Base-by-base conservation (phyloP, 2,888 invertebrate species). In the Cheilosia scutellata region DNA sequence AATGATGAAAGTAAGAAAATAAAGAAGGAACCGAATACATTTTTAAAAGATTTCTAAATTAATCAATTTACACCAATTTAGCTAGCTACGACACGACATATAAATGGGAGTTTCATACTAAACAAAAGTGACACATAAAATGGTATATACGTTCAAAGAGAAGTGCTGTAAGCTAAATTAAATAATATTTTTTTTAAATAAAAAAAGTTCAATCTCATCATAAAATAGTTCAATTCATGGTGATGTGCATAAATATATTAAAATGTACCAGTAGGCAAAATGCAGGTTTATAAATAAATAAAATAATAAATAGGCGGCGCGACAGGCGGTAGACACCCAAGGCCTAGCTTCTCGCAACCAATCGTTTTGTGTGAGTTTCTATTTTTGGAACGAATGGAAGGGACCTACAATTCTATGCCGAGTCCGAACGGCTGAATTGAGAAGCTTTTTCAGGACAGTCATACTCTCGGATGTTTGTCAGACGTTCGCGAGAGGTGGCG, bases 1-100 rank as follows among this genome's bases (percentile, higher is more conserved):
- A 71, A 86, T 76, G 76, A 77, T 72, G 57, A 72, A 63, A 57
- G 66, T 65, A 68, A 86, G 75, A 86, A 86, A 86, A 72, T 20
- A 80, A 86, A 72, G 62, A 55, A 62, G 70, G 63, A 70, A 78
- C 82, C 77, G 44, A 88, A 60, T 82, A 71, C 49, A 60, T 58
- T 82, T 76, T 74, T 60, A 71, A 80, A 71, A 51, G 51, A 65
- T 49, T 65, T 60, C 80, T 25, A 76, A 66, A 65, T 29, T 71
- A 42, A 51, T 84, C 5, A 66, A 66, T 76, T 58, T 70, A 84
- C 55, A 80, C 84, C 84, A 84, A 79, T 75, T 84, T 13, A 75
- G 44, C 70, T 71, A 86, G 49, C 63, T 66, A 86, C 42, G 33
- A 63, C 60, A 68, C 68, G 74, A 82, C 83, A 79, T n/a, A 55